phyloP scores from a whole-genome alignment of 2,888 invertebrate genomes.

The Panzeria rudis region DNA sequence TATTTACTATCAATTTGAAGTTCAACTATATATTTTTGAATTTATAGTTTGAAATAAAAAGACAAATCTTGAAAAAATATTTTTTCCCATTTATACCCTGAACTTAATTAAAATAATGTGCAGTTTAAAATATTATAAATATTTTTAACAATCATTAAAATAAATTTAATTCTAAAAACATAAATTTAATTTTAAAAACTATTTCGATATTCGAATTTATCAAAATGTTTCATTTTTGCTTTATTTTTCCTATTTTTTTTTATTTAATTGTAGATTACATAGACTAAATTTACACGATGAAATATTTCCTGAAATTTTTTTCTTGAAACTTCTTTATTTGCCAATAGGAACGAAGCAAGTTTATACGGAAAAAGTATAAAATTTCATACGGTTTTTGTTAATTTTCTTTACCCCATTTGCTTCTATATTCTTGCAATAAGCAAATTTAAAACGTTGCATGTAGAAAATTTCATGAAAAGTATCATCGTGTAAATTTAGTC shows the following conservation, averaged over 20 bases:
- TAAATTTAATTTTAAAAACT: constrained; percentile 40
- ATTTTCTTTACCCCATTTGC: too few species aligned
- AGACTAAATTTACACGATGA: too few species aligned
- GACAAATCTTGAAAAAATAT: neutral
- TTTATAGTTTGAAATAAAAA: neutral
- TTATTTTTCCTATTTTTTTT: neutral
- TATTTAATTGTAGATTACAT: too few species aligned
- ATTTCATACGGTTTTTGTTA: too few species aligned
- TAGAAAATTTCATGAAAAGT: too few species aligned
- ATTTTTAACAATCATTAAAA: constrained; percentile 33
- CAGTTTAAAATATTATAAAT: constrained; percentile 48
- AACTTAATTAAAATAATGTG: constrained; percentile 1
- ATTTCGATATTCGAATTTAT: constrained; percentile 63
- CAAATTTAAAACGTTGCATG: too few species aligned
- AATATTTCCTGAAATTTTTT: too few species aligned
- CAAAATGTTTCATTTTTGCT: constrained; percentile 8
- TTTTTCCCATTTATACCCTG: constrained; percentile 38
- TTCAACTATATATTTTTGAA: neutral
- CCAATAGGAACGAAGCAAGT: too few species aligned
- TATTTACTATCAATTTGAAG: neutral
- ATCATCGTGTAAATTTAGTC: neutral
- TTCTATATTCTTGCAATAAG: too few species aligned
- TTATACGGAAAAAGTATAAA: too few species aligned
- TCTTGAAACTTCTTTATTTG: too few species aligned
- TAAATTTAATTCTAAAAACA: constrained; percentile 27